A percentile compares a stretch with the other conserved stretches of the same genome.
These are phyloP conservation scores for Trochalopteron elliotii DNA, from an alignment of 2,113 vertebrate genomes.

Conservation along the genomic window DNA sequence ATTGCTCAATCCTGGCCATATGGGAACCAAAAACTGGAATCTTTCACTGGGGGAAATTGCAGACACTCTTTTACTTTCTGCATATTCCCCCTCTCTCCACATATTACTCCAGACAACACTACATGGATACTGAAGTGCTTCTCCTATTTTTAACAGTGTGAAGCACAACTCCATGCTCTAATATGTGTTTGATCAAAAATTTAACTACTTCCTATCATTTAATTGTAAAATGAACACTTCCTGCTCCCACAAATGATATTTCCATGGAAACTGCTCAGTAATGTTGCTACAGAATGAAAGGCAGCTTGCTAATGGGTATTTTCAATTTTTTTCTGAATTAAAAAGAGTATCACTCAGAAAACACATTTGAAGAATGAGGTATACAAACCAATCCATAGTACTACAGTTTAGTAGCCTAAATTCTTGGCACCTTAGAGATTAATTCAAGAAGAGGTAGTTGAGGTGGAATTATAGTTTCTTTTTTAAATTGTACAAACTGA, in stretches of 20 bases:
- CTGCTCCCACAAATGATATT: constrained; percentile 43
- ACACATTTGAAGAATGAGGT: background rate
- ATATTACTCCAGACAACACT: background rate
- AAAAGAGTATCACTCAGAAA: background rate
- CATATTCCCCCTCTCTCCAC: background rate
- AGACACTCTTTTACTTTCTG: background rate
- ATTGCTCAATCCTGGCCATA: background rate
- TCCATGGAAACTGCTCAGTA: constrained; percentile 60
- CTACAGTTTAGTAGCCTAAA: background rate
- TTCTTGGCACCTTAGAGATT: background rate
- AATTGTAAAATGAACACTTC: constrained; percentile 49
- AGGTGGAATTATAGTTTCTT: background rate
- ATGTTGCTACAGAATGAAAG: background rate
- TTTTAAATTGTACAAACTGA: background rate
- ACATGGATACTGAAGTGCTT: background rate
- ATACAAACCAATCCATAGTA: background rate
- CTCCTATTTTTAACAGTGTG: constrained; percentile 11
- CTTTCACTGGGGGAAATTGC: background rate
- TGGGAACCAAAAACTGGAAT: background rate
- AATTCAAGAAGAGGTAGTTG: background rate
- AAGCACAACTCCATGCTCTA: constrained; percentile 21
- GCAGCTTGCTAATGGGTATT: background rate
- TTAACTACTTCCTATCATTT: constrained; percentile 49
- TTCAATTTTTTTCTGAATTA: background rate
- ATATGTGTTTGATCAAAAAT: constrained; percentile 60